These are phyloP conservation scores for Actinopyga echinites DNA, from an alignment of 53 echinoderm and acorn worm species.

Conservation along the genomic window DNA sequence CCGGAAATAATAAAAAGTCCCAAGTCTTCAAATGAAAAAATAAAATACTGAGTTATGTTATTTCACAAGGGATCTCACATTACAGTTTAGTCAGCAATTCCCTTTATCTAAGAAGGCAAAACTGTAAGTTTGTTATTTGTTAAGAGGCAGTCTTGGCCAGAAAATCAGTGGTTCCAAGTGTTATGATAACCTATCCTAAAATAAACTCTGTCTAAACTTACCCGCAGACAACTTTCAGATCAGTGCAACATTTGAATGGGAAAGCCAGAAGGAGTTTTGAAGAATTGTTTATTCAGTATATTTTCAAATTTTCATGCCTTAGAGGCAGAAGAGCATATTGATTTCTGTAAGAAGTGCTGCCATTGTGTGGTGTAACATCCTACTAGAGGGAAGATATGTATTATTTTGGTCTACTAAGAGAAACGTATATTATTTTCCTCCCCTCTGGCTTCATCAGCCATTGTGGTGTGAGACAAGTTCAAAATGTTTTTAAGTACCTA, in stretches of 20 bases:
- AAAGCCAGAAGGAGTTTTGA: background rate
- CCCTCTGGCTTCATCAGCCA: too few species aligned
- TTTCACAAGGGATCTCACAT: too few species aligned
- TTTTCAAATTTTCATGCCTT: background rate
- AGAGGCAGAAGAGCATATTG: slow-evolving; percentile 6
- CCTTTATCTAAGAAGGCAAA: too few species aligned
- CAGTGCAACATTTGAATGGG: background rate
- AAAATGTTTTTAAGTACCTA: too few species aligned
- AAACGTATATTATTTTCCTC: too few species aligned
- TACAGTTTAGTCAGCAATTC: too few species aligned
- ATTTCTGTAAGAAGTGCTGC: slow-evolving; percentile 14
- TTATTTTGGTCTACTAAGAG: too few species aligned
- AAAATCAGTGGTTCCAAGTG: slow-evolving; percentile 13
- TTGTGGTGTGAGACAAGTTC: too few species aligned
- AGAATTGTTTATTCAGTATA: background rate
- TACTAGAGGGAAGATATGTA: too few species aligned
- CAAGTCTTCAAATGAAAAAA: too few species aligned
- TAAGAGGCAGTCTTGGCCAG: background rate
- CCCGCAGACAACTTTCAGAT: background rate
- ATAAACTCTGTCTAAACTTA: background rate
- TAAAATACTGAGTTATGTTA: too few species aligned
- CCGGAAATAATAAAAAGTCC: too few species aligned
- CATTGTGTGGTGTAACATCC: background rate
- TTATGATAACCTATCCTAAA: slow-evolving; percentile 32
- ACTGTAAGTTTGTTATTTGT: background rate